Percentiles rank a stretch among this genome's conserved stretches.
These are phyloP conservation scores for Orussus abietinus DNA, from an alignment of 1,140 invertebrate species.

Conservation along the genomic window DNA sequence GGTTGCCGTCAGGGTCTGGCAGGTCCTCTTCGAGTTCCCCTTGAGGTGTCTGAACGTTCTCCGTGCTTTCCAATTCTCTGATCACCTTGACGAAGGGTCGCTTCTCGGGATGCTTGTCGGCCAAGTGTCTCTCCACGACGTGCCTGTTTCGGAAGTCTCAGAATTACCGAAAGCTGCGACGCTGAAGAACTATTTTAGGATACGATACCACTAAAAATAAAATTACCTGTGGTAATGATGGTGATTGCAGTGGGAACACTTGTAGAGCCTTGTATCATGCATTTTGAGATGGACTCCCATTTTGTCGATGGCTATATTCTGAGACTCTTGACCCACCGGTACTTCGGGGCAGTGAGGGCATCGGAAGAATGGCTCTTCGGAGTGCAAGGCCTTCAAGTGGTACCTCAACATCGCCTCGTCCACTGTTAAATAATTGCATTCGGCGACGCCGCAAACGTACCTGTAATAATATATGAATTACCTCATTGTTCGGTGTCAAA, in stretches of 20 bases:
- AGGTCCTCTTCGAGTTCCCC: slow-evolving; percentile 26
- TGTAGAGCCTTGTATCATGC: slow-evolving; percentile 68
- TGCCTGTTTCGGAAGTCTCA: too few species aligned
- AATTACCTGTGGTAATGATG: slow-evolving; percentile 61
- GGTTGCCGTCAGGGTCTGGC: slow-evolving; percentile 48
- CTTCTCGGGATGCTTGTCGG: slow-evolving; percentile 60
- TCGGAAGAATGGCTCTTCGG: slow-evolving; percentile 57
- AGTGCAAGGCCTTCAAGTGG: slow-evolving; percentile 70
- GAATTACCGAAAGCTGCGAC: too few species aligned
- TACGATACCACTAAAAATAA: too few species aligned
- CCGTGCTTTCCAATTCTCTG: slow-evolving; percentile 54
- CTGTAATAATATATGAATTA: slow-evolving; percentile 24
- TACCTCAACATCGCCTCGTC: slow-evolving; percentile 67
- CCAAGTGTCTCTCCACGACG: slow-evolving; percentile 63
- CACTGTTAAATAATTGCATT: slow-evolving; percentile 68
- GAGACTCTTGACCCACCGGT: slow-evolving; percentile 37
- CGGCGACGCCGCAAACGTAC: slow-evolving; percentile 65
- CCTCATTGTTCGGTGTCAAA: not conserved
- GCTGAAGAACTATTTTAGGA: too few species aligned
- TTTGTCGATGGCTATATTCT: slow-evolving; percentile 54
- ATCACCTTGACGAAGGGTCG: slow-evolving; percentile 56
- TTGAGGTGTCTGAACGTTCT: slow-evolving; percentile 22
- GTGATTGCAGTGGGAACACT: slow-evolving; percentile 64
- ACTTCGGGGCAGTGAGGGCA: slow-evolving; percentile 67
- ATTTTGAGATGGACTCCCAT: slow-evolving; percentile 70